Evolutionary conservation across 2,888 invertebrate species (phyloP).

Genomic region (Thera britannica): DNA sequence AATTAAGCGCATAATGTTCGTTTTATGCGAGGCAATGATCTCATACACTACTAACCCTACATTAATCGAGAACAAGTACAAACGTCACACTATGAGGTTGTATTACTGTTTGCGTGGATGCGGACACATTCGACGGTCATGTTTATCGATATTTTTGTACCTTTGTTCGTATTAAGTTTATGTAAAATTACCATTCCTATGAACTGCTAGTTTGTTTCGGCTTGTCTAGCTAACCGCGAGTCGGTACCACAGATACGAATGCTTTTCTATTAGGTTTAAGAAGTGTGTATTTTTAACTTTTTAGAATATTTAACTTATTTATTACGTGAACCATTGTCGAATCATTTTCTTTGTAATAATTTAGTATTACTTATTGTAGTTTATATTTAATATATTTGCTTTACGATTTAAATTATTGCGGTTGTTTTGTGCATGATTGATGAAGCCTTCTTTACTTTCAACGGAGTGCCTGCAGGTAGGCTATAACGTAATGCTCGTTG

Average conservation of each 20-base stretch:
- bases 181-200: conserved; percentile 76
- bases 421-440: conserved; percentile 74
- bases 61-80: conserved; percentile 80
- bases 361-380: conserved; percentile 77
- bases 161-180: conserved; percentile 74
- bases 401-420: conserved; percentile 78
- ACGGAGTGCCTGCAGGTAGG: conserved; percentile 76
- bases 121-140: conserved; percentile 58
- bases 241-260: conserved; percentile 66
- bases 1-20: conserved; percentile 75
- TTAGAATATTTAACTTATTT: conserved; percentile 85
- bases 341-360: conserved; percentile 83
- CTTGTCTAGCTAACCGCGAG: conserved; percentile 58
- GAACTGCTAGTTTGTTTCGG: conserved; percentile 70
- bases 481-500: conserved; percentile 50
- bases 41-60: conserved; percentile 80
- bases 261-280: conserved; percentile 83
- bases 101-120: conserved; percentile 40
- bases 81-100: conserved; percentile 56
- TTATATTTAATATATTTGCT: conserved; percentile 84
- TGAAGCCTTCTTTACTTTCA: conserved; percentile 75
- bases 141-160: conserved; percentile 78
- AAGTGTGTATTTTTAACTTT: conserved; percentile 84
- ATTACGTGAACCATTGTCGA: conserved; percentile 81
- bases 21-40: conserved; percentile 80